These are phyloP conservation scores for Listrodromus nycthemerus DNA, from an alignment of 2,888 invertebrate genomes.

Conservation along the genomic window DNA sequence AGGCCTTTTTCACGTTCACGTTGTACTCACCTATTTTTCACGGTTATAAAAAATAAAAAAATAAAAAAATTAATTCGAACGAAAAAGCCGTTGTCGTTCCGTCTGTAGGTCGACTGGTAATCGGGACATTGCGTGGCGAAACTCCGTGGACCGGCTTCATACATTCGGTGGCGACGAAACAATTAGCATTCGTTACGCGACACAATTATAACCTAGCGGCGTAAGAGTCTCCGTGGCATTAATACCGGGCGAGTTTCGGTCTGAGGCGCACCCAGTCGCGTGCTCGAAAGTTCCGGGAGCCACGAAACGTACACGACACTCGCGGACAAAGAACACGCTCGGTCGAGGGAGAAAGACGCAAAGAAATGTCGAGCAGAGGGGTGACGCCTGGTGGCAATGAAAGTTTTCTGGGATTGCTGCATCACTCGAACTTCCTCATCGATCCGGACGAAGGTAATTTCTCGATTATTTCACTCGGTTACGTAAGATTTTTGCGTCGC, in stretches of 20 bases:
- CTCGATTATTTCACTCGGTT: neutral
- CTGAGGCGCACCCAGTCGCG: neutral
- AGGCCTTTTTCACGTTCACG: conserved; percentile 31
- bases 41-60: neutral
- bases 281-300: neutral
- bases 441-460: conserved; percentile 80
- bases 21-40: conserved; percentile 10
- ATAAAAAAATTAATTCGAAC: neutral
- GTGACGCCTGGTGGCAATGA: conserved; percentile 76
- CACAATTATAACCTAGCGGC: conserved; percentile 32
- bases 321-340: neutral
- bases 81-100: neutral
- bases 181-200: conserved; percentile 62
- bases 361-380: conserved; percentile 81
- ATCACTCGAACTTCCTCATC: conserved; percentile 76
- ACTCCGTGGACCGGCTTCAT: neutral
- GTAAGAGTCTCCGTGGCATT: neutral
- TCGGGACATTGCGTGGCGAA: neutral
- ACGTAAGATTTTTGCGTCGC: neutral
- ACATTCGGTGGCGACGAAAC: neutral
- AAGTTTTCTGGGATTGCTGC: conserved; percentile 75
- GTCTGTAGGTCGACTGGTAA: neutral
- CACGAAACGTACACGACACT: neutral
- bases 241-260: neutral
- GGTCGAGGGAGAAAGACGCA: neutral